Base-by-base conservation (phyloP, 2,797 vertebrate genomes). In the Cottoperca gobio region DNA sequence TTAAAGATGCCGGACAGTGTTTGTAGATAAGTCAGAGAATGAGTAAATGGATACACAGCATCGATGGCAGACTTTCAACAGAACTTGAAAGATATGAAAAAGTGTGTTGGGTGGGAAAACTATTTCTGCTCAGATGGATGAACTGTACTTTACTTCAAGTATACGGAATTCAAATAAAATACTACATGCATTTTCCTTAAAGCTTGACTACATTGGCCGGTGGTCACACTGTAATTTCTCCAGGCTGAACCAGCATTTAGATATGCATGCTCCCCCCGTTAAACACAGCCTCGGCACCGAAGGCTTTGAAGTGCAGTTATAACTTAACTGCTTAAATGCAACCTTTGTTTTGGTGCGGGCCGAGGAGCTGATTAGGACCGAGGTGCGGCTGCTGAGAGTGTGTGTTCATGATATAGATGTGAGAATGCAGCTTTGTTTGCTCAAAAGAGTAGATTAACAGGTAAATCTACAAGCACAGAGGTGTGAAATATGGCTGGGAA, bases 1-100 rank as follows among this genome's bases (percentile, higher is more conserved):
- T 88, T 88, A 88, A 77, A 90, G 70, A 84, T 62, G 66, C n/a
- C 31, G 77, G 66, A 77, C 80, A 75, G 70, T 82, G 84, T 88
- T 88, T 84, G 82, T 71, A 68, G 81, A 86, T 63, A 43, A 70
- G 59, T 84, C 63, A 74, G 59, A 74, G 82, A 28, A 16, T 72
- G 70, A 87, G 64, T 85, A n/a, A 76, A 52, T 48, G 74, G 21
- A 66, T 40, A 40, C 33, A 49, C 26, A 14, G 26, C 45, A 1
- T 35, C 16, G 52, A 65, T 33, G 54, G 60, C 49, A 19, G 50
- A 72, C 57, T 46, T 8, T 59, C n/a, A 23, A 58, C 58, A 75
- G 16, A 33, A 31, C 40, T 76, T 40, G 39, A 24, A 43, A 35
- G 28, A 62, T 43, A 31, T 24, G 21, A 71, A 46, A 8, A 28